Percentiles rank a stretch among this genome's conserved stretches.
phyloP scores from a whole-genome alignment of 2,113 vertebrate genomes.

The Syngnathus scovelli region DNA sequence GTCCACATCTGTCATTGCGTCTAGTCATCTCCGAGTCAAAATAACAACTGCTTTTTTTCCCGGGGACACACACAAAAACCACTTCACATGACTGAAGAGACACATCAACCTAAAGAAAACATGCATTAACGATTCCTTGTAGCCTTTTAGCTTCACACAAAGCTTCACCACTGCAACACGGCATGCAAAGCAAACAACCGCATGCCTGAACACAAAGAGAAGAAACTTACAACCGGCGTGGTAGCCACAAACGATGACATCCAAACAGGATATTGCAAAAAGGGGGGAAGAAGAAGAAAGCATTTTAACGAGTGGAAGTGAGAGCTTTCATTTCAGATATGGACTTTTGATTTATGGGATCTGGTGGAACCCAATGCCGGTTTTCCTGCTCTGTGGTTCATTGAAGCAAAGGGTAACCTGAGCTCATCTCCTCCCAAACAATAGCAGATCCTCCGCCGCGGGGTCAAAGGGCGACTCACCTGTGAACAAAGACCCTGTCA shows the following conservation, averaged over 20 bases:
- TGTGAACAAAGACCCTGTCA: slow-evolving; percentile 68
- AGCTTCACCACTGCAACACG: slow-evolving; percentile 53
- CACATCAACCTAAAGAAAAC: slow-evolving; percentile 30
- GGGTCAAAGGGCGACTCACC: slow-evolving; percentile 67
- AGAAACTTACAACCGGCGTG: slow-evolving; percentile 61
- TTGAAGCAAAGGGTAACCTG: slow-evolving; percentile 62
- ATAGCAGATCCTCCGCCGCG: slow-evolving; percentile 54
- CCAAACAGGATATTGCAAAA: slow-evolving; percentile 31
- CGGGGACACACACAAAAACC: slow-evolving; percentile 16
- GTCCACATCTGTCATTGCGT: slow-evolving; percentile 69
- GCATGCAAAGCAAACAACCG: slow-evolving; percentile 59
- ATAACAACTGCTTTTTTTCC: slow-evolving; percentile 51
- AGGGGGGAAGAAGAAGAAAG: slow-evolving; percentile 22
- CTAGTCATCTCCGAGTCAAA: slow-evolving; percentile 47
- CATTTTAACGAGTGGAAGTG: neutral
- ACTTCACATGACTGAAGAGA: slow-evolving; percentile 31
- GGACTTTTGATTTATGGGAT: slow-evolving; percentile 47
- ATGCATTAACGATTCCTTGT: slow-evolving; percentile 44
- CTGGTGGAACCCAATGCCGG: slow-evolving; percentile 60
- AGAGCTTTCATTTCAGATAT: neutral
- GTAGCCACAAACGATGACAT: slow-evolving; percentile 37
- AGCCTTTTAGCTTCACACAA: slow-evolving; percentile 21
- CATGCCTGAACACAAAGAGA: slow-evolving; percentile 50
- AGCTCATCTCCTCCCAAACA: slow-evolving; percentile 62
- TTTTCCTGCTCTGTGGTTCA: slow-evolving; percentile 73